Evolutionary conservation across 1,140 invertebrate species (phyloP), one percentile per base, ranked within the genome.

Genomic region (Scaptomyza pallida): DNA sequence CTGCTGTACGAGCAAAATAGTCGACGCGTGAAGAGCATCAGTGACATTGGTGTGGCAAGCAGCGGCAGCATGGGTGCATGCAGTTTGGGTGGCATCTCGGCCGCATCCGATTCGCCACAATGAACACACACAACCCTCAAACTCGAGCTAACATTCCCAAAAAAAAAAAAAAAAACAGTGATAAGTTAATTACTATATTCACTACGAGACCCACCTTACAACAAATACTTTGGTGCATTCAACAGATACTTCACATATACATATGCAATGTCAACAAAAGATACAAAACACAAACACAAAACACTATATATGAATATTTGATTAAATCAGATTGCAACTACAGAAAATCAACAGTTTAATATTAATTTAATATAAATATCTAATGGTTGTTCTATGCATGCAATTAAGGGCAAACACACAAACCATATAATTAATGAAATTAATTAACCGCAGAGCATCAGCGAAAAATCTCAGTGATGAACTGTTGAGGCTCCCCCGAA

Each of bases 11-110:
- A 86, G 61, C 92, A 94, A 61, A 95, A 95, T 75, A 92, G 95
- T 43, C 68, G 80, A 4, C 92, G 95, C 12, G 94, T 95, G 13
- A 95, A 95, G 73, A 95, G 94, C 65, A 95, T 95, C 68, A 94
- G 94, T 37, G 95, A 95, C 85, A 95, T 95, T 71, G 94, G 95
- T 30, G 92, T 93, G 56, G 92, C 94, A 69, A 77, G 73, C 43
- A 85, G 80, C 57, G 80, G 80, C 55, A 83, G 80, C 40, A 78
- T 83, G 64, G 86, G 77, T 8, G 70, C 78, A 80, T 90, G 92
- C 78, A 90, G 92, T 89, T 76, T 93, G 71, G 83, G 83, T 1
- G 89, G 89, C 48, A 82, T 85, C 45, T 90, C 89, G 15, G 83
- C 64, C 19, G 77, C 78, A 10, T 90, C 89, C 3, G 86, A 86